Evolutionary conservation across 2,113 vertebrate genomes (phyloP).

Genomic region (Gorsachius goisagi): DNA sequence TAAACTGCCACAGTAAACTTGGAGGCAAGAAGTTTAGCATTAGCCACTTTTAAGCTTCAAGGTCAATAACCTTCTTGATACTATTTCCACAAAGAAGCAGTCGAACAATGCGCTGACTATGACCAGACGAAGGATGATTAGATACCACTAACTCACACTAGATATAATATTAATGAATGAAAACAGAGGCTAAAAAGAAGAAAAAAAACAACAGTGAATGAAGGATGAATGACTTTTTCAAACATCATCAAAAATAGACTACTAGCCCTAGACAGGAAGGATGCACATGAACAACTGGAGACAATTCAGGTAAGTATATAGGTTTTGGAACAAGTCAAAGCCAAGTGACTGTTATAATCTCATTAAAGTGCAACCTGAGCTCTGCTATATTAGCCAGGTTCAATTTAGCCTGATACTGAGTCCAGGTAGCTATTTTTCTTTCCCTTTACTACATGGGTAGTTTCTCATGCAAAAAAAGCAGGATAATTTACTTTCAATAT

Average conservation of each 20-base stretch:
- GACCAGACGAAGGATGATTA: neutral
- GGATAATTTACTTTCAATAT: neutral
- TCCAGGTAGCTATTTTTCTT: neutral
- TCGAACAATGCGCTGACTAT: neutral
- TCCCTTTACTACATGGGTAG: neutral
- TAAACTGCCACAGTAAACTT: neutral
- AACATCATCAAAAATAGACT: neutral
- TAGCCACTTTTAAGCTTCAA: neutral
- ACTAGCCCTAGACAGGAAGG: neutral
- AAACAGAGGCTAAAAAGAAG: neutral
- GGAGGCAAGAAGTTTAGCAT: neutral
- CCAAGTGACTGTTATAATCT: neutral
- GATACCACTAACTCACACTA: neutral
- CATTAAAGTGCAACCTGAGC: neutral
- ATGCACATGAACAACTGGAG: fast-evolving
- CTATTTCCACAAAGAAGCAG: neutral
- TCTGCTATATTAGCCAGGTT: neutral
- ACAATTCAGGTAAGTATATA: neutral
- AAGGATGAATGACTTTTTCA: neutral
- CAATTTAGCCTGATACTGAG: neutral
- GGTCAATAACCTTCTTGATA: neutral
- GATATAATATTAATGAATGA: neutral
- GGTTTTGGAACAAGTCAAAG: neutral
- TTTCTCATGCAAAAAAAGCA: neutral
- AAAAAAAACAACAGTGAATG: neutral